Conservation (phyloP, 2,113 vertebrate species). For the Lepisosteus osseus region DNA sequence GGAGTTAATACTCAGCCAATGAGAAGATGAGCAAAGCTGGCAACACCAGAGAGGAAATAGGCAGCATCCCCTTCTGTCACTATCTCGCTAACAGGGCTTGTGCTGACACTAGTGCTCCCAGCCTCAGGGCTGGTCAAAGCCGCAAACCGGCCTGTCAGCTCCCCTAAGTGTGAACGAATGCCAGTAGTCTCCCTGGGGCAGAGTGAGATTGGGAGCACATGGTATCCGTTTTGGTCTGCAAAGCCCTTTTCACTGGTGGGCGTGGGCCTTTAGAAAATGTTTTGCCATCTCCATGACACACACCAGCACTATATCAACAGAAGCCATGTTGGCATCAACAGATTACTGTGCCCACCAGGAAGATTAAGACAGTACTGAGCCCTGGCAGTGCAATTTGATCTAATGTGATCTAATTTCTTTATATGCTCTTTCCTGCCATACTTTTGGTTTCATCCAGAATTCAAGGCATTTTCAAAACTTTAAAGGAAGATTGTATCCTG, state of each 20-base stretch:
- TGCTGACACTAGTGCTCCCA: background rate
- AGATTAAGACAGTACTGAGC: background rate
- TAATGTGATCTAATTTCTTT: background rate
- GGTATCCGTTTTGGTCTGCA: background rate
- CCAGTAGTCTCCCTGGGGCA: constrained; percentile 9
- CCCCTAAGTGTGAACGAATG: background rate
- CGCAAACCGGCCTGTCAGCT: background rate
- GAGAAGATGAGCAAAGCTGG: background rate
- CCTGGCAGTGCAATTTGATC: background rate
- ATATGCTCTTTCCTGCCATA: background rate
- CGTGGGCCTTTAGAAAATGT: background rate
- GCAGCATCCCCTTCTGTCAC: background rate
- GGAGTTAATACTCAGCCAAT: background rate
- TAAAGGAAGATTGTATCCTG: too few relatives aligned
- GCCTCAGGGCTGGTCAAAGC: background rate
- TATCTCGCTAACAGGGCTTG: background rate
- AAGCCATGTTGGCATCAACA: background rate
- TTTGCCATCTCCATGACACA: constrained; percentile 2
- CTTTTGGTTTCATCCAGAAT: background rate
- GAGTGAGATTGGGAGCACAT: background rate
- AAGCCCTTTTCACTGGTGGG: background rate
- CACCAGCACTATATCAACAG: background rate
- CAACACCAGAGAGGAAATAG: background rate
- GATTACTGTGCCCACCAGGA: constrained; percentile 11
- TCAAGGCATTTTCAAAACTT: background rate